Conservation (phyloP, 92 coral and sea anemone genomes). For the Epizoanthus fatuus region DNA sequence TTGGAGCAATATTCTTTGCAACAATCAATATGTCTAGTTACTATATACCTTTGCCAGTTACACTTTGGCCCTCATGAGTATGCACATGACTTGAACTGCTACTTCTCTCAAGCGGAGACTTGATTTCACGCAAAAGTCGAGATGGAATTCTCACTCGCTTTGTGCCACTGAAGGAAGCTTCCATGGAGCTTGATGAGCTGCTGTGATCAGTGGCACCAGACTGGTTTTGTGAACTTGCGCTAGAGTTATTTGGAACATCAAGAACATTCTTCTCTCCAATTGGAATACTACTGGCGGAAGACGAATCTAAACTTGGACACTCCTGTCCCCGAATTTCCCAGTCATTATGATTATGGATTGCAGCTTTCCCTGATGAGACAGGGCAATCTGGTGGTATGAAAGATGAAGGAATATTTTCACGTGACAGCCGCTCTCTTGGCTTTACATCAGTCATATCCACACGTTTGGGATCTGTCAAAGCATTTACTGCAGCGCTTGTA, state of each 20-base stretch:
- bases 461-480: conserved; percentile 62
- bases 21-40: no score
- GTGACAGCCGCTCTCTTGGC: conserved; percentile 9
- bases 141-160: conserved; percentile 89
- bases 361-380: conserved; percentile 3
- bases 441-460: not conserved
- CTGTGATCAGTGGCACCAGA: not conserved
- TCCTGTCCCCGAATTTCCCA: not conserved
- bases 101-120: conserved; percentile 86
- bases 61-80: conserved; percentile 5
- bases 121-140: conserved; percentile 88
- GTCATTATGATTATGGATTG: not conserved
- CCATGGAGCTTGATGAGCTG: conserved; percentile 27
- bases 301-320: conserved; percentile 11
- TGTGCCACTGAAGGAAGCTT: conserved; percentile 83
- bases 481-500: conserved; percentile 94
- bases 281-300: conserved; percentile 20
- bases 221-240: conserved; percentile 2
- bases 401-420: not conserved
- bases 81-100: conserved; percentile 11
- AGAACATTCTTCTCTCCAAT: conserved; percentile 21
- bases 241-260: conserved; percentile 12
- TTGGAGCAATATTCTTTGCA: no score
- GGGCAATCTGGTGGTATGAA: not conserved
- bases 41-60: conserved; percentile 21